Percentiles rank a stretch among this genome's conserved stretches.
phyloP scores from a whole-genome alignment of 64 coral and sea anemone genomes.

The Montipora efflorescens region DNA sequence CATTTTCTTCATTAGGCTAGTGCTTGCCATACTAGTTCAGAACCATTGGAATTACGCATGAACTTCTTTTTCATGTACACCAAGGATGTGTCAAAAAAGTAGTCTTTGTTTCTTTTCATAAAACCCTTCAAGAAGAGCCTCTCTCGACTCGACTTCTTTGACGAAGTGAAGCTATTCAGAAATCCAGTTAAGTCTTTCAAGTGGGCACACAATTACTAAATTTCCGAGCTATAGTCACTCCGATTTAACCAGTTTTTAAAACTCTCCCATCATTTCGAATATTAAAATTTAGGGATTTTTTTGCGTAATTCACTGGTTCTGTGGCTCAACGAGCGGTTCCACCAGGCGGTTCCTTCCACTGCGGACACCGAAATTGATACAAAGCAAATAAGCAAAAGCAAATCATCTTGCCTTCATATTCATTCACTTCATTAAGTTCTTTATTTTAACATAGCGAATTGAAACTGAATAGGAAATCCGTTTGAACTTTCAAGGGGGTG shows the following conservation, averaged over 20 bases:
- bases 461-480: neutral
- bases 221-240: neutral
- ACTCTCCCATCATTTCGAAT: no score
- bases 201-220: neutral
- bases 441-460: neutral
- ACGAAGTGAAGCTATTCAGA: no score
- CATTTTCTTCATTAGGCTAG: slow-evolving; percentile 16
- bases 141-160: no score
- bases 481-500: slow-evolving; percentile 34
- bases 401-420: neutral
- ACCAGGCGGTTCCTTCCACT: neutral
- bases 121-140: no score
- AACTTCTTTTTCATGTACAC: no score
- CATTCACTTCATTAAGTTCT: neutral
- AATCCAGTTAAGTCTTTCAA: no score
- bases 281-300: no score
- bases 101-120: no score
- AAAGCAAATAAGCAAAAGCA: neutral
- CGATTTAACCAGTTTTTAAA: no score
- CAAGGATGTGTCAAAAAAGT: no score
- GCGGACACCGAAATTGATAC: neutral
- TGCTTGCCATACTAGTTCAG: neutral
- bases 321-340: neutral
- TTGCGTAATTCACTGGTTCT: neutral
- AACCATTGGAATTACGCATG: neutral